Evolutionary conservation across 2,888 invertebrate genomes (phyloP), one percentile per base, ranked within the genome.

Genomic region (Drosophila emarginata): DNA sequence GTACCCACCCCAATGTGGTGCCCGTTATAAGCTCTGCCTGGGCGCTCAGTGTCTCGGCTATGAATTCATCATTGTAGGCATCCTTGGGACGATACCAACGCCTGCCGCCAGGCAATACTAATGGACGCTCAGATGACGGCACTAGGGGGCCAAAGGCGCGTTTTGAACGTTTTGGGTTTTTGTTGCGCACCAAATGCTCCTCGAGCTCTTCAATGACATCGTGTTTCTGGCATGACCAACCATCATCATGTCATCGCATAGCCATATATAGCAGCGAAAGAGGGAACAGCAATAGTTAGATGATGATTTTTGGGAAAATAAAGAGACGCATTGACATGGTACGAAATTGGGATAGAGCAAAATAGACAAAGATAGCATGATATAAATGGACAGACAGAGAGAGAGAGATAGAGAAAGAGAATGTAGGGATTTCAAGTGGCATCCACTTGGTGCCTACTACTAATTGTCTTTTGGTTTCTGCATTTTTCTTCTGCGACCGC

Each of bases 21-120:
- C 97, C 97, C 63, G 95, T 94, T 70, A 98, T 95, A 50, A 97
- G 94, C 93, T 97, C 97, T 1, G 97, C 95, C 91, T 97, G 97
- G 5, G 95, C 95, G 67, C 95, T 95, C 75, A 98, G 93, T 1
- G 96, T 96, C 89, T 97, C 96, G 15, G 96, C 96, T 66, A 98
- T 96, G 92, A 96, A 95, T 87, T 96, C 95, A 79, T 98, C 97
- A 74, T 97, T 96, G 93, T 96, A 97, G 51, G 97, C 95, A 87
- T 97, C 97, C 88, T 96, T 95, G 2, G 97, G 96, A 57, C 95
- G 94, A 84, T 94, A 93, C 96, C 96, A 96, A 87, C 94, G 94
- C 45, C 96, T 93, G 5, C 96, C 96, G 23, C 96, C 96, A 11
- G 96, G 96, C 60, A 96, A 93, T 60, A 96, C 94, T 51, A 96